Conservation (phyloP, 2,888 invertebrate species). For the Galerucella pusilla region DNA sequence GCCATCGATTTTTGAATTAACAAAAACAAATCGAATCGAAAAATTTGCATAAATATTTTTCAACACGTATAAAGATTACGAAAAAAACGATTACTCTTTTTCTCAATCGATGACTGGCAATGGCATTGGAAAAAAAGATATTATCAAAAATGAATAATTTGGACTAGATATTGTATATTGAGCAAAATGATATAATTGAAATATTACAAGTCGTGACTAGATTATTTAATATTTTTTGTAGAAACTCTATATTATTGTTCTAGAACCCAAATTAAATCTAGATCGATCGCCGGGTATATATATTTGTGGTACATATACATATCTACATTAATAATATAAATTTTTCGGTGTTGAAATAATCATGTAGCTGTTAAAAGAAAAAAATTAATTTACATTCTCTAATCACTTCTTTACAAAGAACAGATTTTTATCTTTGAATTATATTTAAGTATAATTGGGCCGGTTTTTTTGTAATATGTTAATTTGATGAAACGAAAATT, state of each 20-base stretch:
- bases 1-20: too few species aligned
- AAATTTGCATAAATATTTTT: not conserved
- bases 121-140: not conserved
- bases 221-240: constrained; percentile 5
- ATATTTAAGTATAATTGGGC: constrained; percentile 17
- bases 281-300: not conserved
- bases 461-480: constrained; percentile 12
- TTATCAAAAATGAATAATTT: not conserved
- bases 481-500: constrained; percentile 15
- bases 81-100: not conserved
- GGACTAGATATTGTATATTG: not conserved
- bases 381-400: constrained; percentile 18
- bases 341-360: constrained; percentile 17
- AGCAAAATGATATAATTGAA: constrained; percentile 6
- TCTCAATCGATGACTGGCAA: not conserved
- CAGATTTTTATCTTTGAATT: constrained; percentile 16
- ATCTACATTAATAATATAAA: constrained; percentile 8
- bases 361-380: not conserved
- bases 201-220: not conserved
- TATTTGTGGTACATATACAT: not conserved
- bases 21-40: too few species aligned
- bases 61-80: not conserved
- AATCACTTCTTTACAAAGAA: constrained; percentile 1
- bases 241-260: constrained; percentile 5
- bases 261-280: constrained; percentile 6